These are phyloP conservation scores for Pogoniulus pusillus DNA, from an alignment of 2,797 vertebrate species.

Conservation along the genomic window DNA sequence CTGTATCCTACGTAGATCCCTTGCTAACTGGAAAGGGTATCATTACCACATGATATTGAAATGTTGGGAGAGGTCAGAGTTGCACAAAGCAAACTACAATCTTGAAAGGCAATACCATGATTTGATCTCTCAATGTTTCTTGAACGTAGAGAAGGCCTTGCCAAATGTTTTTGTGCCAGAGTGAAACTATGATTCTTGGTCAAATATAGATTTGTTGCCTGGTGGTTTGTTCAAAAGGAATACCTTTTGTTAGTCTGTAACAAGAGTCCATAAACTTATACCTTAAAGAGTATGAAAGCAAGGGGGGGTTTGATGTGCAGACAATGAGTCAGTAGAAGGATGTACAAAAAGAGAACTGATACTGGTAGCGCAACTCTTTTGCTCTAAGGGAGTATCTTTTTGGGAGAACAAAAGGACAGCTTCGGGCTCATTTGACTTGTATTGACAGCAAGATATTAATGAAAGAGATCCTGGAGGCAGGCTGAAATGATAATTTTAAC, in stretches of 20 bases:
- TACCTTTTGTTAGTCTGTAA: neutral
- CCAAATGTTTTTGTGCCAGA: neutral
- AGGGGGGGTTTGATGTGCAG: neutral
- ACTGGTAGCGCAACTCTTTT: neutral
- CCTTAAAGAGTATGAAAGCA: neutral
- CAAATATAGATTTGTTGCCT: neutral
- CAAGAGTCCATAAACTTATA: neutral
- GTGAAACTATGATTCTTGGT: neutral
- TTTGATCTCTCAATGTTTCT: neutral
- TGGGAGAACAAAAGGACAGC: neutral
- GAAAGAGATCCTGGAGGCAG: neutral
- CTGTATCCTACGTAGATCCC: neutral
- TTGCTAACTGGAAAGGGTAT: neutral
- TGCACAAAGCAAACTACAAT: neutral
- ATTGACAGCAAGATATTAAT: neutral
- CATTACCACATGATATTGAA: neutral
- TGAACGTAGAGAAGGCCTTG: neutral
- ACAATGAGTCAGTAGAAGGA: neutral
- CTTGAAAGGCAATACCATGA: neutral
- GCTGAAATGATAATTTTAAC: neutral
- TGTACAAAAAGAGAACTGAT: neutral
- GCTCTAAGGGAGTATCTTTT: neutral
- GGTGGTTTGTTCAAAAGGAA: neutral
- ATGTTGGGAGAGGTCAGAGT: neutral
- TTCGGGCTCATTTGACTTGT: neutral